These are phyloP conservation scores for Lapara coniferarum DNA, from an alignment of 2,888 invertebrate genomes.

Conservation along the genomic window DNA sequence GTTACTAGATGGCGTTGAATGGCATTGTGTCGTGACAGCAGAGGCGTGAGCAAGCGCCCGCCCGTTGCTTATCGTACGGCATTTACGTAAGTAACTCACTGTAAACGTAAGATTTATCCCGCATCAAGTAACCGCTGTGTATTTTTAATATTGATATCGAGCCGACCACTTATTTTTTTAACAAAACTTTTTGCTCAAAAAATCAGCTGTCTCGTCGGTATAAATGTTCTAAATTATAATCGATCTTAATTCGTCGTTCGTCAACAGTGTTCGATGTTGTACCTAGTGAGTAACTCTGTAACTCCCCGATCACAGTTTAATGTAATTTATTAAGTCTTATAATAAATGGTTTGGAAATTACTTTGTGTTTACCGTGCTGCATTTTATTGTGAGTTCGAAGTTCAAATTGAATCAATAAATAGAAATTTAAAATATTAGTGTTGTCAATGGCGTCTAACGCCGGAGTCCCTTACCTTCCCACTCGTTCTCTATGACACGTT, in stretches of 20 bases:
- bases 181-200: conserved; percentile 81
- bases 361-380: conserved; percentile 80
- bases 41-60: conserved; percentile 59
- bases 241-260: conserved; percentile 55
- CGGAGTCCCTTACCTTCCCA: neutral
- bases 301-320: conserved; percentile 70
- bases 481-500: too few species aligned
- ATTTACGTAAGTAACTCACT: conserved; percentile 78
- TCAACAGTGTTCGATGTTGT: conserved; percentile 72
- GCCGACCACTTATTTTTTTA: conserved; percentile 78
- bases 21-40: conserved; percentile 46
- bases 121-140: conserved; percentile 76
- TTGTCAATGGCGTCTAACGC: conserved; percentile 63
- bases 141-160: conserved; percentile 70
- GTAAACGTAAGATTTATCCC: conserved; percentile 77
- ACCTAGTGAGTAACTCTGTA: conserved; percentile 65
- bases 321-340: conserved; percentile 71
- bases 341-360: conserved; percentile 73
- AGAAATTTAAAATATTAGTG: conserved; percentile 76
- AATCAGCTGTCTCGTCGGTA: conserved; percentile 68
- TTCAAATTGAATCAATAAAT: conserved; percentile 84
- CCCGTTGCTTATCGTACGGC: conserved; percentile 77
- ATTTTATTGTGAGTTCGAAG: conserved; percentile 83
- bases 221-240: conserved; percentile 56
- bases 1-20: conserved; percentile 42